Base-by-base conservation (phyloP, 2,797 vertebrate genomes). In the Sphaeramia orbicularis region DNA sequence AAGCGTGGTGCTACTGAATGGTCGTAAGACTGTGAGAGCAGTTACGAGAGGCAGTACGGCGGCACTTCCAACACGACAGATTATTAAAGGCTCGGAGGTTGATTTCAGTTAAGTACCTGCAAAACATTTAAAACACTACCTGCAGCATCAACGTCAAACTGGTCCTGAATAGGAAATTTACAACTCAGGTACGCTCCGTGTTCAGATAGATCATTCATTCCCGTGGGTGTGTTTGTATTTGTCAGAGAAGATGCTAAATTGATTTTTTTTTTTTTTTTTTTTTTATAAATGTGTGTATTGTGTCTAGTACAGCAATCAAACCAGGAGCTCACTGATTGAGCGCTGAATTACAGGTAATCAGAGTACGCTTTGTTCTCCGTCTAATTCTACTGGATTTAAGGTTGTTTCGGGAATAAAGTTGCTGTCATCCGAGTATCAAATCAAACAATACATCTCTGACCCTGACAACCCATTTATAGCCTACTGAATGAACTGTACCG, bases 71-170 rank as follows among this genome's bases (percentile, higher is more conserved):
- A 53, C 50, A 66, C 41, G 54, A 68, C 65, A 49, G 37, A 76
- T 81, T 73, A 81, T 67, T 64, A 47, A 62, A 73, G 60, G 43
- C 58, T 78, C 64, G 42, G 16, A 30, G 62, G 55, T 42, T 67
- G 3, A 30, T 65, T 62, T 71, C 53, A 45, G 43, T 13, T 21
- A 37, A 54, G 68, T 70, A 74, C 41, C 44, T 58, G 57, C 53
- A 40, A 69, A 73, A 76, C 15, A 52, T 72, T 61, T 40, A 38
- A 74, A 73, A 65, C 42, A 48, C 32, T 27, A 27, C 63, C 19
- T 78, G 60, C 47, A 48, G 21, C 56, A 62, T 55, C 11, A 80
- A 57, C 71, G 55, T 70, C 71, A 74, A 45, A 43, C 19, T 40
- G 35, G 27, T 56, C 19, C 37, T 44, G 27, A 62, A 45, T 58